These are phyloP conservation scores for Mesocentrotus franciscanus DNA, from an alignment of 53 echinoderm and acorn worm genomes.

Conservation along the genomic window DNA sequence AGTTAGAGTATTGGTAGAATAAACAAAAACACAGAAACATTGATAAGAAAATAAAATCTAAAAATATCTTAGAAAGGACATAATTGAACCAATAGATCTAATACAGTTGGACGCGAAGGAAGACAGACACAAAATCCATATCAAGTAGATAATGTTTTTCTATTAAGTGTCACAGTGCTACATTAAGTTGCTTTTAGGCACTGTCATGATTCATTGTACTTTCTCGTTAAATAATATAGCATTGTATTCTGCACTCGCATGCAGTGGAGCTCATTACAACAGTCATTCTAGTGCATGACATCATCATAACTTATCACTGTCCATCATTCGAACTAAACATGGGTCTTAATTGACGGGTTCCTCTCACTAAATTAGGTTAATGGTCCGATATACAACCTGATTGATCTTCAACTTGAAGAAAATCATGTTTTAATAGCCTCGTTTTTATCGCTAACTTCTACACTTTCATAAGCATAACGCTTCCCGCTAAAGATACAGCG, in stretches of 20 bases:
- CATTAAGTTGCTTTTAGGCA: background rate
- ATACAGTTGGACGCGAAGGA: background rate
- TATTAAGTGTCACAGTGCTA: background rate
- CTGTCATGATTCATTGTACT: constrained; percentile 4
- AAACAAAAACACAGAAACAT: too few species aligned
- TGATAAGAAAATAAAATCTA: too few species aligned
- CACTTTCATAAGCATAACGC: constrained; percentile 27
- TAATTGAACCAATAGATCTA: background rate
- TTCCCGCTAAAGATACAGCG: constrained; percentile 7
- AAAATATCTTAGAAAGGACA: background rate
- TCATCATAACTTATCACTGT: background rate
- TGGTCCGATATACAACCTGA: constrained; percentile 4
- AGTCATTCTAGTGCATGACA: constrained; percentile 1
- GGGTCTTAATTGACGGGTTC: constrained; percentile 45
- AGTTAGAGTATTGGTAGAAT: too few species aligned
- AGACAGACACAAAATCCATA: background rate
- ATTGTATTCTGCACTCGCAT: background rate
- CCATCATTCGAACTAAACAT: constrained; percentile 31
- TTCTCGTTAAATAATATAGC: background rate
- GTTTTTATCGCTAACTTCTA: constrained; percentile 3
- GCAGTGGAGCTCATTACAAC: background rate
- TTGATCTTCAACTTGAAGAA: background rate
- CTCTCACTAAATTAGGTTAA: constrained; percentile 5
- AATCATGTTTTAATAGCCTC: constrained; percentile 46
- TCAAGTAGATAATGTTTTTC: constrained; percentile 1